A percentile compares a stretch with the other conserved stretches of the same genome.
These are phyloP conservation scores for Ptychoptera albimana DNA, from an alignment of 2,888 invertebrate genomes.

Conservation along the genomic window DNA sequence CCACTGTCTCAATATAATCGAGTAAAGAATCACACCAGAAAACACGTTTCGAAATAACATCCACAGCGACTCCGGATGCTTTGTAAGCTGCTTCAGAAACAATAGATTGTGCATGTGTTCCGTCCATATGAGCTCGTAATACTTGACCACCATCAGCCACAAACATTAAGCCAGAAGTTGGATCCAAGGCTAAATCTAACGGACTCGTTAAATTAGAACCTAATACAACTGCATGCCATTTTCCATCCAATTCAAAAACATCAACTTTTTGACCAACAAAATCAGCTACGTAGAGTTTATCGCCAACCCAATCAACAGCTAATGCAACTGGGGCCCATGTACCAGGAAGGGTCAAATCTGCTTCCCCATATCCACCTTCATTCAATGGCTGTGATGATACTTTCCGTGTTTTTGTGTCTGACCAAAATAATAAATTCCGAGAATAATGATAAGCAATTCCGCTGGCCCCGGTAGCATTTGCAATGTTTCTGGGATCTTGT, in stretches of 20 bases:
- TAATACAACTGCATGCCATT: conserved; percentile 78
- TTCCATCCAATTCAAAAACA: conserved; percentile 75
- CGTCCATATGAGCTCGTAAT: conserved; percentile 87
- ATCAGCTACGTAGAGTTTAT: conserved; percentile 91
- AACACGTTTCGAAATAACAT: conserved; percentile 75
- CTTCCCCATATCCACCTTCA: conserved; percentile 31
- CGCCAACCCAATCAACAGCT: conserved; percentile 94
- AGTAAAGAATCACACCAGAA: conserved; percentile 94
- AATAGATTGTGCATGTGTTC: conserved; percentile 65
- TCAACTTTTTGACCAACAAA: conserved; percentile 86
- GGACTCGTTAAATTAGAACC: conserved; percentile 85
- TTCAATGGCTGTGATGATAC: conserved; percentile 38
- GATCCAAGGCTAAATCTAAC: conserved; percentile 84
- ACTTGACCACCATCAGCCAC: conserved; percentile 72
- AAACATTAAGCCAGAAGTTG: conserved; percentile 75
- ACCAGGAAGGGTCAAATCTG: conserved; percentile 59
- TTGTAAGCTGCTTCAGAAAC: conserved; percentile 87
- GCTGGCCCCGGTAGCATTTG: conserved; percentile 71
- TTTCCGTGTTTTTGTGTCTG: conserved; percentile 74
- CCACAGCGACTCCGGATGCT: conserved; percentile 81
- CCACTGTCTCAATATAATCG: conserved; percentile 91
- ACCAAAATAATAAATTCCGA: conserved; percentile 70
- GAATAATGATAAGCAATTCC: conserved; percentile 74
- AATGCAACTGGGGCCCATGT: conserved; percentile 82
- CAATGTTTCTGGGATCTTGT: conserved; percentile 42